Conservation (phyloP, 2,888 invertebrate genomes). For the Acanthococcus lagerstroemiae region DNA sequence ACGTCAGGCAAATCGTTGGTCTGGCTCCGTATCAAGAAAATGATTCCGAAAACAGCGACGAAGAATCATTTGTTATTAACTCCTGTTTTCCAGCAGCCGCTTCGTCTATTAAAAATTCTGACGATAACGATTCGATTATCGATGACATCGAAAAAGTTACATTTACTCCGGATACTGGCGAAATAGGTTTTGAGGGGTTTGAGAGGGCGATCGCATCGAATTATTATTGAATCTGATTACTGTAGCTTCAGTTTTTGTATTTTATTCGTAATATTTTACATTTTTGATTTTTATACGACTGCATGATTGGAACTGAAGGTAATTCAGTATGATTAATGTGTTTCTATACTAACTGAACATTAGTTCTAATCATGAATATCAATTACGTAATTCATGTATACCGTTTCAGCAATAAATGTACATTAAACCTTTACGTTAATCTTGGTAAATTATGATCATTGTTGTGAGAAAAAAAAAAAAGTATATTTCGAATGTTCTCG, state of each 20-base stretch:
- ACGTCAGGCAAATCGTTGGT: constrained; percentile 47
- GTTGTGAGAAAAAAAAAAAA: too few species aligned
- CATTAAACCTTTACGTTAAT: too few species aligned
- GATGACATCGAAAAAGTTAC: constrained; percentile 14
- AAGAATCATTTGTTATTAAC: constrained; percentile 47
- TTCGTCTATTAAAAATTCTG: neutral
- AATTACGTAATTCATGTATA: too few species aligned
- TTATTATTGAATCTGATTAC: too few species aligned
- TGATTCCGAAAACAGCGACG: constrained; percentile 21
- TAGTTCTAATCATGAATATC: too few species aligned
- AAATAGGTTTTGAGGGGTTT: constrained; percentile 25
- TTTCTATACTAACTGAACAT: too few species aligned
- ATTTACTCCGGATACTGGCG: neutral
- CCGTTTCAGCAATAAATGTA: too few species aligned
- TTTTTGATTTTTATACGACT: neutral
- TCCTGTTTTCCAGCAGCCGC: constrained; percentile 46
- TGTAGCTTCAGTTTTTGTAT: too few species aligned
- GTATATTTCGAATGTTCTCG: too few species aligned
- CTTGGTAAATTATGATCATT: too few species aligned
- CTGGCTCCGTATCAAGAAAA: constrained; percentile 10
- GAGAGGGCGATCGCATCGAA: constrained; percentile 18
- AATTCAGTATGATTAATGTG: too few species aligned
- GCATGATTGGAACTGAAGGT: neutral
- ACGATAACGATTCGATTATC: constrained; percentile 10
- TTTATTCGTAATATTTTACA: constrained; percentile 2